Conservation (phyloP, 2,797 vertebrate genomes). For the Cryptoprocta ferox region DNA sequence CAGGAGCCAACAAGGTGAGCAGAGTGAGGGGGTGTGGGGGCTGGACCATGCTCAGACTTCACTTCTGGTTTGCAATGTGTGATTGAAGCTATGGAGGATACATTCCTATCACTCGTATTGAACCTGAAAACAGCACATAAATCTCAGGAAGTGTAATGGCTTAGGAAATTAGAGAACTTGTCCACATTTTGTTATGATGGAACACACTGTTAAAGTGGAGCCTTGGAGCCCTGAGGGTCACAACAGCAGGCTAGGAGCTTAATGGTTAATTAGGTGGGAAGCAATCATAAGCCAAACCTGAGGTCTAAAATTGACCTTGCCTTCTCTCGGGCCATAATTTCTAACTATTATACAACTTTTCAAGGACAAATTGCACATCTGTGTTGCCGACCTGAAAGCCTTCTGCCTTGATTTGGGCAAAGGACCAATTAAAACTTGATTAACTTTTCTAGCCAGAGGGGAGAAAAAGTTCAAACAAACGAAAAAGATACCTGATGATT, state of each 20-base stretch:
- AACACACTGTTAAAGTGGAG: not conserved
- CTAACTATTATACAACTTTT: slow-evolving; percentile 25
- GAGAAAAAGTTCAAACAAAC: not conserved
- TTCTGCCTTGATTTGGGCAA: slow-evolving; percentile 47
- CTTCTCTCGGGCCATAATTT: not conserved
- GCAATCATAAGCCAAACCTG: not conserved
- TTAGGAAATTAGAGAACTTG: not conserved
- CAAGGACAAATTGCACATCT: slow-evolving; percentile 14
- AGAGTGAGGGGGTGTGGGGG: rapidly evolving
- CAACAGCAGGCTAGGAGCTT: not conserved
- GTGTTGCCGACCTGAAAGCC: not conserved
- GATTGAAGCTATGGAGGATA: not conserved
- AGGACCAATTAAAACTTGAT: slow-evolving; percentile 26
- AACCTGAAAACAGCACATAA: not conserved
- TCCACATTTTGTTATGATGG: not conserved
- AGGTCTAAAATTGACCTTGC: not conserved
- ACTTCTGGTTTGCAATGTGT: not conserved
- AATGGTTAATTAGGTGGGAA: not conserved
- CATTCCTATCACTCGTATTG: not conserved
- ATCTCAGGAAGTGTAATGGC: not conserved
- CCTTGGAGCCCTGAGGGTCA: not conserved
- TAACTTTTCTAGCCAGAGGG: not conserved
- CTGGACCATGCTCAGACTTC: not conserved
- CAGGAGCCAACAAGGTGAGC: not conserved
- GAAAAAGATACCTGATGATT: not conserved